These are phyloP conservation scores for Pygocentrus nattereri DNA, from an alignment of 2,797 vertebrate species.

Conservation along the genomic window DNA sequence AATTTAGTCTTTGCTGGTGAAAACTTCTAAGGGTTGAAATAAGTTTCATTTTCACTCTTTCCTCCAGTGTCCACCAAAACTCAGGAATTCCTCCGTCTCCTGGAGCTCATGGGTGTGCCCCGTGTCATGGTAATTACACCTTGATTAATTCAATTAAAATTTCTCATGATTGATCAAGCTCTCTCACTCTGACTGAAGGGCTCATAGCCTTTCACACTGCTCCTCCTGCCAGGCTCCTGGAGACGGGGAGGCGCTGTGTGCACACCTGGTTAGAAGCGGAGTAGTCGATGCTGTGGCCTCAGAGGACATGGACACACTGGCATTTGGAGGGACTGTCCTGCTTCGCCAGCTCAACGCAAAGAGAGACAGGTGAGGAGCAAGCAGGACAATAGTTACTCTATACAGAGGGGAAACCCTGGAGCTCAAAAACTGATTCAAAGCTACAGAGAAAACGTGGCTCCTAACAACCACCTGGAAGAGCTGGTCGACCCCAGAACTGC, in stretches of 20 bases:
- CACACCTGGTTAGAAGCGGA: slow-evolving; percentile 75
- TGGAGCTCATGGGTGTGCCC: slow-evolving; percentile 82
- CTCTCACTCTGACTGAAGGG: not conserved
- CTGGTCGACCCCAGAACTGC: too few species aligned
- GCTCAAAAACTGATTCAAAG: too few species aligned
- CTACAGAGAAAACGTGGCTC: too few species aligned
- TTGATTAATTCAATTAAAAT: not conserved
- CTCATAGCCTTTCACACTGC: not conserved
- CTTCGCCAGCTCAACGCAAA: slow-evolving; percentile 82
- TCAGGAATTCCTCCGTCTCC: slow-evolving; percentile 73
- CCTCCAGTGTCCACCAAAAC: slow-evolving; percentile 69
- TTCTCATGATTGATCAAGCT: not conserved
- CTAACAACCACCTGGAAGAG: too few species aligned
- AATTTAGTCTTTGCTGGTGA: too few species aligned
- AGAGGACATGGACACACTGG: slow-evolving; percentile 87
- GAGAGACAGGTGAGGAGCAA: slow-evolving; percentile 69
- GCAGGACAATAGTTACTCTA: not conserved
- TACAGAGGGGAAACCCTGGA: too few species aligned
- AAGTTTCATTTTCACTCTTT: not conserved
- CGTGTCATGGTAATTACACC: slow-evolving; percentile 74
- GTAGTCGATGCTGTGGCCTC: slow-evolving; percentile 81
- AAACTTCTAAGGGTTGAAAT: too few species aligned
- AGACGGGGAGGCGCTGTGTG: slow-evolving; percentile 85
- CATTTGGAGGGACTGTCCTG: slow-evolving; percentile 80
- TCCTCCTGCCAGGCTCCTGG: slow-evolving; percentile 73